These are phyloP conservation scores for Andrena minutula DNA, from an alignment of 2,888 invertebrate species.

Conservation along the genomic window DNA sequence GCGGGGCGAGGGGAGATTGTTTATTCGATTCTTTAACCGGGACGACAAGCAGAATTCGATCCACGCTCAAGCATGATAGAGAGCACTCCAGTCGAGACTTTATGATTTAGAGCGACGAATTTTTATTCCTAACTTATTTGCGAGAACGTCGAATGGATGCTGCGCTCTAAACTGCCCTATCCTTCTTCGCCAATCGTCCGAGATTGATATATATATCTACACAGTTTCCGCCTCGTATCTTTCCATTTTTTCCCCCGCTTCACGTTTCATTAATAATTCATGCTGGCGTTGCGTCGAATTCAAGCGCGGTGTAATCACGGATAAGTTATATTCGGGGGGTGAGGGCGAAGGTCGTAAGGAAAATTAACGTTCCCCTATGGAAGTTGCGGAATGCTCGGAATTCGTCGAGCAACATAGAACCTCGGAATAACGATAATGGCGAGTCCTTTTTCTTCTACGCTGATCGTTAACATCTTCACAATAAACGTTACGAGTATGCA, in stretches of 20 bases:
- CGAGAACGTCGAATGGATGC: not conserved
- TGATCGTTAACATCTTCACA: slow-evolving; percentile 40
- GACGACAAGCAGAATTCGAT: slow-evolving; percentile 34
- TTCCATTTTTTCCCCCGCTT: slow-evolving; percentile 18
- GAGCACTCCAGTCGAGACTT: slow-evolving; percentile 18
- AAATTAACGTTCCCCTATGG: slow-evolving; percentile 64
- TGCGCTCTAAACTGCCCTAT: slow-evolving; percentile 18
- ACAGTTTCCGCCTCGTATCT: slow-evolving; percentile 32
- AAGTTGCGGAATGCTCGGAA: slow-evolving; percentile 59
- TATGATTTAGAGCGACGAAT: not conserved
- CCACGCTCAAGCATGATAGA: slow-evolving; percentile 38
- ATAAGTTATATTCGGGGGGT: slow-evolving; percentile 63
- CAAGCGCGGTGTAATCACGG: slow-evolving; percentile 67
- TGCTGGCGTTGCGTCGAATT: slow-evolving; percentile 62
- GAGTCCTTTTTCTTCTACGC: slow-evolving; percentile 18
- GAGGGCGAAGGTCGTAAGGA: slow-evolving; percentile 62
- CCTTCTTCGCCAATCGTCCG: slow-evolving; percentile 23
- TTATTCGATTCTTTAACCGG: slow-evolving; percentile 44
- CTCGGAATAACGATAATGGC: slow-evolving; percentile 56
- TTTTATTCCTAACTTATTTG: slow-evolving; percentile 19
- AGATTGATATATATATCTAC: slow-evolving; percentile 30
- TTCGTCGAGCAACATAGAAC: slow-evolving; percentile 42
- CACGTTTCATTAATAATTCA: slow-evolving; percentile 69
- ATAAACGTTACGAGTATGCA: slow-evolving; percentile 1
- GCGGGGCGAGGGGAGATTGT: slow-evolving; percentile 26